phyloP scores from a whole-genome alignment of 1,140 invertebrate genomes.

The Pachyrhynchus sulphureomaculatus region DNA sequence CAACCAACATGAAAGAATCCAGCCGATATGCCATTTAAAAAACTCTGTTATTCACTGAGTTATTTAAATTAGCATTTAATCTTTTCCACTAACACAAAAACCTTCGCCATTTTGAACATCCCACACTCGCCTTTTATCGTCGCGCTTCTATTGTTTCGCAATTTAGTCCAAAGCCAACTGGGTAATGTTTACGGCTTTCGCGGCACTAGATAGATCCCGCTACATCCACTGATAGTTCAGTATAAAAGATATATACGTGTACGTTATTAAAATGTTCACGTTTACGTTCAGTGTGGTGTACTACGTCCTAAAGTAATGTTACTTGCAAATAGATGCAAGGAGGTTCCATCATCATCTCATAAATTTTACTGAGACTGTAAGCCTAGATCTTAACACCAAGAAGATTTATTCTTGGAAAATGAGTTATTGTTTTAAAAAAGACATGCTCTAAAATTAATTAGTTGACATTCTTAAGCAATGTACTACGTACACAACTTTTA shows the following conservation, averaged over 20 bases:
- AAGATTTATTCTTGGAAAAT: too few relatives aligned
- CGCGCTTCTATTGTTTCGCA: slow-evolving; percentile 11
- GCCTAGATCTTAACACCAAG: too few relatives aligned
- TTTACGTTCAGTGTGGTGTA: neutral
- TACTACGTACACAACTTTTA: too few relatives aligned
- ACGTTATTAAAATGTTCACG: neutral
- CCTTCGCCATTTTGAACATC: slow-evolving; percentile 9
- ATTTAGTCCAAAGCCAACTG: slow-evolving; percentile 19
- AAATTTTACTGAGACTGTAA: too few relatives aligned
- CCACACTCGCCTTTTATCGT: neutral
- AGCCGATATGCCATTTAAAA: neutral
- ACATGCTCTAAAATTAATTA: too few relatives aligned
- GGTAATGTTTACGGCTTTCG: neutral
- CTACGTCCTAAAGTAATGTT: too few relatives aligned
- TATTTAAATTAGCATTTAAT: slow-evolving; percentile 20
- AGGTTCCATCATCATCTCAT: too few relatives aligned
- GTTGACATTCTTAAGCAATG: too few relatives aligned
- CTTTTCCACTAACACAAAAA: slow-evolving; percentile 16
- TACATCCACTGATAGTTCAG: slow-evolving; percentile 6
- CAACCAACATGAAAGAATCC: neutral
- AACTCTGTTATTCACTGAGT: neutral
- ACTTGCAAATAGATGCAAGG: too few relatives aligned
- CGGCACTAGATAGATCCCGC: slow-evolving; percentile 2
- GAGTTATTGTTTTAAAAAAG: too few relatives aligned
- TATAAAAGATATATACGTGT: slow-evolving; percentile 8